Percentiles rank a stretch among this genome's conserved stretches.
These are phyloP conservation scores for Azorinus chamasolen DNA, from an alignment of 2,888 invertebrate genomes.

Conservation along the genomic window DNA sequence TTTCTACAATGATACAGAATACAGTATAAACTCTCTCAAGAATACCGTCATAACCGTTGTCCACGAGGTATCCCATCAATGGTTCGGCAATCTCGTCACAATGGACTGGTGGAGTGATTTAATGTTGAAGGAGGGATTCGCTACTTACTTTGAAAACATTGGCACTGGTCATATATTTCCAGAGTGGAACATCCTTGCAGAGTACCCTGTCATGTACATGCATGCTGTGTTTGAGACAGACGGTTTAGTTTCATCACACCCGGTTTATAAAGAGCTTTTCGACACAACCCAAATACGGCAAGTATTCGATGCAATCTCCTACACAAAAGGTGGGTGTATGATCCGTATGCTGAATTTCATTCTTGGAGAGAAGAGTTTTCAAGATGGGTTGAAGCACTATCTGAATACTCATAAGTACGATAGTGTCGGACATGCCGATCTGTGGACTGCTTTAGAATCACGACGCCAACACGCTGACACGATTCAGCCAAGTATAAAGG, in stretches of 20 bases:
- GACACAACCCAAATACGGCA: conserved; percentile 96
- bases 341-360: conserved; percentile 91
- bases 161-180: conserved; percentile 91
- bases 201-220: conserved; percentile 54
- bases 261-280: conserved; percentile 94
- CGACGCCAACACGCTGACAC: too few relatives aligned
- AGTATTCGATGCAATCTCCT: conserved; percentile 96
- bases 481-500: conserved; percentile 62
- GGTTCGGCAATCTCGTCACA: conserved; percentile 90
- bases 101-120: conserved; percentile 97
- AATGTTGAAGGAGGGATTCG: conserved; percentile 96
- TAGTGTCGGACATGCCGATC: conserved; percentile 92
- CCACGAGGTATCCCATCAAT: conserved; percentile 91
- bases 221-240: conserved; percentile 87
- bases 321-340: conserved; percentile 93
- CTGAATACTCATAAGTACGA: conserved; percentile 90
- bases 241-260: conserved; percentile 94
- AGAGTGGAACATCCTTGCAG: conserved; percentile 91
- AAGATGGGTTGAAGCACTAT: conserved; percentile 87
- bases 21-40: conserved; percentile 71
- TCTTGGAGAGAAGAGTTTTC: conserved; percentile 89
- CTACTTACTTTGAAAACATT: conserved; percentile 92
- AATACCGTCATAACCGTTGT: conserved; percentile 89
- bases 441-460: conserved; percentile 90
- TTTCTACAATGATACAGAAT: conserved; percentile 89